Conservation (phyloP, 2,797 vertebrate genomes). For the Bradypus variegatus region DNA sequence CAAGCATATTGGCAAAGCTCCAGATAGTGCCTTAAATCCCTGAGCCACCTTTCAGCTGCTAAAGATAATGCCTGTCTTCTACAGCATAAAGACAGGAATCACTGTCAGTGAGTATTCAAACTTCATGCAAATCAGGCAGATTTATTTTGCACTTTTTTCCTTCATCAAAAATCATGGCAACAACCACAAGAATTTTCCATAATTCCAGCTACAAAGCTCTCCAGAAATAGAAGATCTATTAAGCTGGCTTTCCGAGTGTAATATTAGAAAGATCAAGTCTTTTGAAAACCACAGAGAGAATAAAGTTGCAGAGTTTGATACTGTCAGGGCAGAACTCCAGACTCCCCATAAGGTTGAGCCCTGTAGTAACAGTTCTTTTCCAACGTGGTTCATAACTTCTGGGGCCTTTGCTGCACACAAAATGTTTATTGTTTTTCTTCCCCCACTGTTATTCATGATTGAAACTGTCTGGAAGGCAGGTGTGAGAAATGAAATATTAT, state of each 20-base stretch:
- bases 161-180: conserved; percentile 42
- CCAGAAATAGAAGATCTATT: conserved; percentile 47
- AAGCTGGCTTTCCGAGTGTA: conserved; percentile 38
- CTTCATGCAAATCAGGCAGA: conserved; percentile 2
- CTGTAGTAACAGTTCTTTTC: conserved; percentile 14
- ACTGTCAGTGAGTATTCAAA: not conserved
- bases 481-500: conserved; percentile 66
- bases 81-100: not conserved
- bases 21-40: not conserved
- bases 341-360: not conserved
- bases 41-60: not conserved
- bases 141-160: not conserved
- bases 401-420: conserved; percentile 25
- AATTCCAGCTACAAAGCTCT: conserved; percentile 48
- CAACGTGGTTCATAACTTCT: conserved; percentile 31
- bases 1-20: not conserved
- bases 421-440: conserved; percentile 51
- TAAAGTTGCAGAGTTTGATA: conserved; percentile 23
- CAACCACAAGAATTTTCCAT: conserved; percentile 51
- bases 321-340: conserved; percentile 42
- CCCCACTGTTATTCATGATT: conserved; percentile 53
- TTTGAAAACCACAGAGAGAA: conserved; percentile 47
- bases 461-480: conserved; percentile 65
- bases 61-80: not conserved
- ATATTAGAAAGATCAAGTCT: conserved; percentile 52